Evolutionary conservation across 2,888 invertebrate species (phyloP), one percentile per base, ranked within the genome.

Genomic region (Andrena camellia): DNA sequence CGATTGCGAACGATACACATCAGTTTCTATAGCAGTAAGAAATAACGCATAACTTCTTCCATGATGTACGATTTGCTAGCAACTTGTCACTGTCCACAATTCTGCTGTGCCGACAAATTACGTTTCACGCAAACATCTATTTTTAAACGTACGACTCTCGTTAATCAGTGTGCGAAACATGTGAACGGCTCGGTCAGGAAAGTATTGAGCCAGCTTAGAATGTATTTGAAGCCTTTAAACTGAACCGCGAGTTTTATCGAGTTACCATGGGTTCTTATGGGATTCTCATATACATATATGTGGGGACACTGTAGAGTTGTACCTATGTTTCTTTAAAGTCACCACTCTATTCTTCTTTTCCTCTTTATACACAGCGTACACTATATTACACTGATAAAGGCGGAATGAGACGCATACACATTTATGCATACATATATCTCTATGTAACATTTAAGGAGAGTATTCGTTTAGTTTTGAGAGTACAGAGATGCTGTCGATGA

Each of bases 401-500:
- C n/a, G 52, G 59, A 29, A 3, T 10, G 59, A 20, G 68, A 69
- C 66, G 74, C 64, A 62, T 66, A 73, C 54, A 73, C 67, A 78
- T 69, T 77, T 66, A 83, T 66, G 26, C 57, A 80, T 73, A 83
- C 67, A 81, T 71, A 81, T 80, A 78, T 66, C 68, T 78, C 54
- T 78, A 83, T 76, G 69, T 82, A 83, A 78, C 64, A 42, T 69
- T 84, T 76, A 66, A 69, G 69, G 50, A 83, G 66, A 83, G 29
- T 75, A 62, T 71, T 20, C 71, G 23, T 78, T 84, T 72, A 83
- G 75, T 83, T 83, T 63, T 26, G 57, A 48, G 60, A 72, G 13
- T 31, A 64, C n/a, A 31, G 29, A 54, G 59, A 67, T 78, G 64
- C 79, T 78, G 26, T 78, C 23, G 66, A 29, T 50, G 57, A 66